Conservation (phyloP, 2,888 invertebrate species). For the Drosophila lutescens region DNA sequence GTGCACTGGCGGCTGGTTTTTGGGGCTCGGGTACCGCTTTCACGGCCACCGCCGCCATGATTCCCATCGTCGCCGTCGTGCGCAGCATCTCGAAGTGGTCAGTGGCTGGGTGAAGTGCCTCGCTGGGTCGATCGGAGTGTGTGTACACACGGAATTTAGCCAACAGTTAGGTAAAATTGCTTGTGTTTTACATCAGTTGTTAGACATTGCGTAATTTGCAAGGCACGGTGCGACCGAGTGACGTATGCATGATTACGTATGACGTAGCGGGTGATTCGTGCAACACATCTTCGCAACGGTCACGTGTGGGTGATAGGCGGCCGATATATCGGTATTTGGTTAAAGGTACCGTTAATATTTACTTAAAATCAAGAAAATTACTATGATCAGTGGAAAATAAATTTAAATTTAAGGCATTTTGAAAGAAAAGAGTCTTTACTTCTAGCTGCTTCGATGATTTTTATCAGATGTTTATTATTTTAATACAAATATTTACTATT, state of each 20-base stretch:
- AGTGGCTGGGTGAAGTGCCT: conserved; percentile 18
- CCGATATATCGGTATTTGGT: not conserved
- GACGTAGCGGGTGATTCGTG: conserved; percentile 27
- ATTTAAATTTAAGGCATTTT: no score
- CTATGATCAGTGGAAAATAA: no score
- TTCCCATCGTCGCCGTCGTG: conserved; percentile 53
- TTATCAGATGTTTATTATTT: no score
- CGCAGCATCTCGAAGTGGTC: conserved; percentile 50
- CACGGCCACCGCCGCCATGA: conserved; percentile 73
- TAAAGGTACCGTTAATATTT: no score
- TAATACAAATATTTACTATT: no score
- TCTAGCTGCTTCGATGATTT: no score
- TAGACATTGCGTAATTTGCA: conserved; percentile 64
- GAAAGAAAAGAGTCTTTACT: no score
- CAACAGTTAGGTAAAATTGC: conserved; percentile 30
- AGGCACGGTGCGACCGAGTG: conserved; percentile 58
- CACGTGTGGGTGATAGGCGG: not conserved
- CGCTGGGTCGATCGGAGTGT: conserved; percentile 26
- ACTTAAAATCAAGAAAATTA: no score
- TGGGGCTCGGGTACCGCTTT: conserved; percentile 30
- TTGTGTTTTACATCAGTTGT: conserved; percentile 48
- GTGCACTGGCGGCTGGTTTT: not conserved
- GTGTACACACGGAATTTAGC: conserved; percentile 31
- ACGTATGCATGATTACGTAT: conserved; percentile 23
- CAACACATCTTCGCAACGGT: conserved; percentile 4